These are phyloP conservation scores for Diadema setosum DNA, from an alignment of 35 echinoderm and acorn worm genomes.

Conservation along the genomic window DNA sequence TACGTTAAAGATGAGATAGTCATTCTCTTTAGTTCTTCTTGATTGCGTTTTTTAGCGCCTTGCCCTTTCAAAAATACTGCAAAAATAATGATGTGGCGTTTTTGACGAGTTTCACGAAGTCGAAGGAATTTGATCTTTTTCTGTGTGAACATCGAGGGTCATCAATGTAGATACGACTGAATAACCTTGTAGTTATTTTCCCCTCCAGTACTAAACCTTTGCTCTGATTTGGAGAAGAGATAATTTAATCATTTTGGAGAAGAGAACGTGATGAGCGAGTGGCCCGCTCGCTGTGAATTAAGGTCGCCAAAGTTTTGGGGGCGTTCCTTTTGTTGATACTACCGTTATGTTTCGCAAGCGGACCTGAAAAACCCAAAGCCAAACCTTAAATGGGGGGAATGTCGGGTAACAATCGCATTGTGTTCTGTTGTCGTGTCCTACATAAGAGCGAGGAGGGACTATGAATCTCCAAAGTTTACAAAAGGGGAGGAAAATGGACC, in stretches of 20 bases:
- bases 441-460: background rate
- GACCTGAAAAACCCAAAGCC: background rate
- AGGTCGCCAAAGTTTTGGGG: background rate
- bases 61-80: no score
- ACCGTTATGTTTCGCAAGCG: background rate
- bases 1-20: background rate
- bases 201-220: no score
- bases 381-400: background rate
- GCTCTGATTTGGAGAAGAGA: no score
- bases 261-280: background rate
- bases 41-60: background rate
- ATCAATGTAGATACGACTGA: no score
- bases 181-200: no score
- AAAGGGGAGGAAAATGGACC: background rate
- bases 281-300: background rate
- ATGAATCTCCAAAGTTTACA: no score
- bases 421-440: background rate
- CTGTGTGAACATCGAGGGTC: no score
- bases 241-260: no score
- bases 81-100: no score
- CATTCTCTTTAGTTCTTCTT: background rate
- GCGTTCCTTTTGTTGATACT: constrained; percentile 11
- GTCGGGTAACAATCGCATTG: background rate
- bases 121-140: no score
- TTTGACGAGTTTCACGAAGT: no score